Base-by-base conservation (phyloP, 1,140 invertebrate genomes). In the Plectus sambesii region DNA sequence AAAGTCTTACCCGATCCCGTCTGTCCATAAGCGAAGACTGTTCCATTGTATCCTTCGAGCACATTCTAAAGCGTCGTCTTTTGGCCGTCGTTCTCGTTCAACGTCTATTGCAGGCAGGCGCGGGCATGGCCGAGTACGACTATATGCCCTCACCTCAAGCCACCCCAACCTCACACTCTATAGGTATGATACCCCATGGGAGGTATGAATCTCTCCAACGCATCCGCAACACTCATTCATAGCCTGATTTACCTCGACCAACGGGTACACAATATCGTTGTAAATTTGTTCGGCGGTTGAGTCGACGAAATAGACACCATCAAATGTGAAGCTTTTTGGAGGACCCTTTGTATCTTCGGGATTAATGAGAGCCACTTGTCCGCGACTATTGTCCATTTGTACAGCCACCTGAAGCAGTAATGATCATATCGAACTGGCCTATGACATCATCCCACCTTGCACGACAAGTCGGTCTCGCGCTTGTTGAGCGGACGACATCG, bases 401-500 rank as follows among this genome's bases (percentile, higher is more conserved):
- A 90, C 75, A 25, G 85, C 80, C 63, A 75, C 76, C 81, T 87
- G 68, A 5, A 70, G 65, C 61, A 71, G 55, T 64, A 44, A 30
- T 12, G 2, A 37, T 49, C 15, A 33, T 35, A 12, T 23, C 2
- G 22, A 51, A 53, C n/a, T 19, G 12, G 26, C 17, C 17, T 15
- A 33, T 54, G 25, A 42, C 20, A 36, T 40, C 0, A 26, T 12
- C 47, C 70, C 71, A 82, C 82, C 69, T 82, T 77, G 69, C 81
- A 82, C 47, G 81, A 80, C 15, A 81, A 66, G 38, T 77, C 75
- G 46, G 76, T 77, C 73, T 87, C 84, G 56, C 81, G 74, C 42
- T 73, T 70, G 73, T 85, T 87, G 77, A 88, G 84, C 15, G 87
- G 87, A 27, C 87, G 80, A 76, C 87, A 92, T 72, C 87, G 76